Evolutionary conservation across 2,888 invertebrate species (phyloP), one percentile per base, ranked within the genome.

Genomic region (Scrobipalpa atriplicella): DNA sequence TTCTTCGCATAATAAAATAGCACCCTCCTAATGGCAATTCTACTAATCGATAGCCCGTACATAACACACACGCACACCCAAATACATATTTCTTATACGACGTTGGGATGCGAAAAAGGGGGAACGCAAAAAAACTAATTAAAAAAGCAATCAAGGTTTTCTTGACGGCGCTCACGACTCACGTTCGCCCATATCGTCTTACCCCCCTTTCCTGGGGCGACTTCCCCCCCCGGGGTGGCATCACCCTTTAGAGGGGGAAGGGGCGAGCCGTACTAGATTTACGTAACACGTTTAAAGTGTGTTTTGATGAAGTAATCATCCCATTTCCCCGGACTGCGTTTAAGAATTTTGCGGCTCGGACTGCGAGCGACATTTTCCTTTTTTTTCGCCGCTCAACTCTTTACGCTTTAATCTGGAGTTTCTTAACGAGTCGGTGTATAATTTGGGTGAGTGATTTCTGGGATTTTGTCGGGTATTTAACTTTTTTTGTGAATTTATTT

Each of bases 141-240:
- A 92, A 92, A 92, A 92, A 92, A 92, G 92, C 92, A 92, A 92
- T 92, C 92, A 92, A 91, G 92, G 92, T 92, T 92, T 92, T 92
- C 92, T 92, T 92, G 92, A 92, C 92, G 92, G 91, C 90, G 91
- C 91, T 92, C 92, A 92, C 92, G 92, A 90, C 92, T 92, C 92
- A 92, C 92, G 92, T 92, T 92, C 92, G 91, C 90, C 92, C 90
- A 92, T 92, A 92, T 92, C 92, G 92, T 92, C 92, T 92, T 92
- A 91, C 89, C 82, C 89, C 90, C 85, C 78, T 76, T 84, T 84
- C 83, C 85, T 79, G 86, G 85, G 86, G 82, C 79, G 77, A 74
- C 72, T 73, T 70, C 68, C 73, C 74, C 70, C 76, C 78, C 82
- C 77, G 76, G 47, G 52, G 16, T 21, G 52, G 54, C 74, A 79